Percentiles rank a stretch among this genome's conserved stretches.
phyloP scores from a whole-genome alignment of 2,888 invertebrate species.

The Meandrusa payeni region DNA sequence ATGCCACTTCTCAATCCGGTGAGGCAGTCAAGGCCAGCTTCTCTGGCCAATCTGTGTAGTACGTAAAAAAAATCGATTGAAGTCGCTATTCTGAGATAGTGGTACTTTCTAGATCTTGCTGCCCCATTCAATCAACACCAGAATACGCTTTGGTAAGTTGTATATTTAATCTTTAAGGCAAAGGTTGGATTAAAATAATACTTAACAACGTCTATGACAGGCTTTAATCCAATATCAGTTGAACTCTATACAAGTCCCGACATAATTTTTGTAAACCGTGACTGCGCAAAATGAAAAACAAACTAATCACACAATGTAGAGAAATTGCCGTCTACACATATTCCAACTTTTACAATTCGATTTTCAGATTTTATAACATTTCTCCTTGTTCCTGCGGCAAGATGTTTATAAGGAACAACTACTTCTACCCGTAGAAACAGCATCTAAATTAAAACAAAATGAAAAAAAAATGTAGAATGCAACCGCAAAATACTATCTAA shows the following conservation, averaged over 20 bases:
- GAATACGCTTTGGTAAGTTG: too few species aligned
- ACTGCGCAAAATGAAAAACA: slow-evolving; percentile 32
- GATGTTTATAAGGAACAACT: slow-evolving; percentile 18
- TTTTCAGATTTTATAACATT: slow-evolving; percentile 9
- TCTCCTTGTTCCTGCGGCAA: slow-evolving; percentile 15
- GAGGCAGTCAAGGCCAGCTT: too few species aligned
- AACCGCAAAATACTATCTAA: slow-evolving; percentile 55
- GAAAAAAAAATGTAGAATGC: slow-evolving; percentile 51
- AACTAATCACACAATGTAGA: slow-evolving; percentile 34
- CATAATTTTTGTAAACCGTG: slow-evolving; percentile 56
- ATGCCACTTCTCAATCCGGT: too few species aligned
- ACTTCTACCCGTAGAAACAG: slow-evolving; percentile 33
- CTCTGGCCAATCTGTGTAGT: too few species aligned
- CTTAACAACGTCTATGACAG: slow-evolving; percentile 38
- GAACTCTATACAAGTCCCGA: slow-evolving; percentile 61
- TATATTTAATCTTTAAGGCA: too few species aligned
- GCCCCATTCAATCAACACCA: too few species aligned
- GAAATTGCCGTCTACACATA: slow-evolving; percentile 31
- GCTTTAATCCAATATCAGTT: slow-evolving; percentile 73
- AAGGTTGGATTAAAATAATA: slow-evolving; percentile 23
- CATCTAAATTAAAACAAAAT: slow-evolving; percentile 55
- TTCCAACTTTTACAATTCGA: slow-evolving; percentile 29
- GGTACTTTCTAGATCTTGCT: too few species aligned
- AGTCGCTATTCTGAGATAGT: too few species aligned
- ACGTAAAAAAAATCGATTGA: too few species aligned